Evolutionary conservation across 2,888 invertebrate genomes (phyloP), one percentile per base, ranked within the genome.

Genomic region (Apamea crenata): DNA sequence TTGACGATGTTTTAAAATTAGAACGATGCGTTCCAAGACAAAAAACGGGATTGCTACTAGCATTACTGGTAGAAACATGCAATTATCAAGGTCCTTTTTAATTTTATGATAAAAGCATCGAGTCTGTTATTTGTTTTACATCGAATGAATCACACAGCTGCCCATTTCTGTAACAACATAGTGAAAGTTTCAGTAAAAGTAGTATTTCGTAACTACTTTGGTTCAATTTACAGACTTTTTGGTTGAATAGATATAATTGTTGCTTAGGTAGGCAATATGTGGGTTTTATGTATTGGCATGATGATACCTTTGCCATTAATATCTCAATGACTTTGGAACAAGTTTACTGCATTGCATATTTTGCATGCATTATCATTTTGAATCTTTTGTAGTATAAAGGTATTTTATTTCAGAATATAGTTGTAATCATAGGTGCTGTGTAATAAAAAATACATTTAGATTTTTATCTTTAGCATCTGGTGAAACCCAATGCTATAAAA

Each of bases 81-180:
- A 53, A 36, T 5, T 12, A 47, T 16, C 18, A 68, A 66, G 8
- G 16, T 70, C 69, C 25, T 65, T 76, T 21, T n/a, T 50, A 67
- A 40, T 71, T n/a, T 65, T 44, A n/a, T 59, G 21, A 21, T 47
- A 21, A 29, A 21, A 25, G 36, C 56, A 63, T 63, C 36, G 1
- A 10, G 16, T 65, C 50, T 56, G 32, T n/a, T 63, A 69, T 47
- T 53, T 65, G 47, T 74, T 71, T 47, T 50, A 40, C 40, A 56
- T 53, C 1, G 29, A 70, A 86, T 87, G 89, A 88, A 80, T 89
- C 87, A 89, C 81, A 53, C 36, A 81, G 74, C 89, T 89, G 77
- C 88, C 88, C 86, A 86, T 83, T 86, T 88, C 81, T 88, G 78
- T 69, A 78, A 40, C 40, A 78, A 40, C 40, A 67, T 82, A 84